Conservation (phyloP, 2,888 invertebrate species). For the Polydrusus pterygomalis region DNA sequence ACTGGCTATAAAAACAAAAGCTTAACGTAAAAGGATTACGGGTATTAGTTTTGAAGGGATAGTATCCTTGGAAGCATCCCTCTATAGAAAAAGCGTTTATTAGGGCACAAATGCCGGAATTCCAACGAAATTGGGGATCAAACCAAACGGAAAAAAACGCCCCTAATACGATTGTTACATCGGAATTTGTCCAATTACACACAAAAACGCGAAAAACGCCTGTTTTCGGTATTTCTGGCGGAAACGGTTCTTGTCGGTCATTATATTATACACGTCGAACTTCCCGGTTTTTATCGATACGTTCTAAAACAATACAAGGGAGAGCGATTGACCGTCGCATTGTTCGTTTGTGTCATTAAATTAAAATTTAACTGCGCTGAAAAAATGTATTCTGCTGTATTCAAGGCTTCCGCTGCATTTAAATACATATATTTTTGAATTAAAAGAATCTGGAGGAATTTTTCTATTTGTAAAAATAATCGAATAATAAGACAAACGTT, state of each 20-base stretch:
- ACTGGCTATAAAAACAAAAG: slow-evolving; percentile 33
- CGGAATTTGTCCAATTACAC: slow-evolving; percentile 56
- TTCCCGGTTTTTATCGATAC: slow-evolving; percentile 26
- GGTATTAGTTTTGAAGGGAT: slow-evolving; percentile 49
- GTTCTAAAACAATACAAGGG: slow-evolving; percentile 1
- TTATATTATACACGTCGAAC: slow-evolving; percentile 37
- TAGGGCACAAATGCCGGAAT: slow-evolving; percentile 40
- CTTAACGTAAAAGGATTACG: slow-evolving; percentile 46
- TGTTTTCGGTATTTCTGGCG: slow-evolving; percentile 36
- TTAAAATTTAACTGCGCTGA: too few species aligned
- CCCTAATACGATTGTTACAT: slow-evolving; percentile 56
- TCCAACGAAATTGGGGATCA: slow-evolving; percentile 35
- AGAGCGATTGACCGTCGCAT: slow-evolving; percentile 1
- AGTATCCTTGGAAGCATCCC: slow-evolving; percentile 4
- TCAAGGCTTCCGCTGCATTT: too few species aligned
- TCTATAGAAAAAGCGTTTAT: slow-evolving; percentile 49
- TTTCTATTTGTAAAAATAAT: too few species aligned
- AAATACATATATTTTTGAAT: too few species aligned
- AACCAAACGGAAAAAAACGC: slow-evolving; percentile 29
- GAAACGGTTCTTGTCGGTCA: slow-evolving; percentile 42
- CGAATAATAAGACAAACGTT: too few species aligned
- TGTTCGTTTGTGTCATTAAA: neutral
- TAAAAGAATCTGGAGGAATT: too few species aligned
- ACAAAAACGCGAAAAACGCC: slow-evolving; percentile 50
- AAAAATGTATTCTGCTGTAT: too few species aligned